Base-by-base conservation (phyloP, 2,113 vertebrate genomes). In the Glaucidium brasilianum region DNA sequence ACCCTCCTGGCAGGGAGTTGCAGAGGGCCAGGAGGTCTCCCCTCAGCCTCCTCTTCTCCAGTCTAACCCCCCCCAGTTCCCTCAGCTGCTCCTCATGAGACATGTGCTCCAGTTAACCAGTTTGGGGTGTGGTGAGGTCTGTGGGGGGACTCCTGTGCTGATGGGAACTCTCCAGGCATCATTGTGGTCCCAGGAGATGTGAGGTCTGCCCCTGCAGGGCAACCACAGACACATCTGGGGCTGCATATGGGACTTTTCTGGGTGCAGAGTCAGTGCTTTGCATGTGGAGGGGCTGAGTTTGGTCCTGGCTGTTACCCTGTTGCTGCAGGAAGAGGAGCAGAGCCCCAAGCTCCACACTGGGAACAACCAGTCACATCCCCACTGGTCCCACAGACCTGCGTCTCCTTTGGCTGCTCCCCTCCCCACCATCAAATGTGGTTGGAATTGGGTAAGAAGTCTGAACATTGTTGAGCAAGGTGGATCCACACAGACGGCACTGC, bases 121-220 rank as follows among this genome's bases (percentile, higher is more conserved):
- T 41, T 0, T 3, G 45, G 45, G 0, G 0, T 4, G 64, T 0
- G 0, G 55, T 0, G 4, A 68, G 58, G 16, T 55, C 73, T 3
- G 0, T 0, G 47, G 35, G n/a, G 32, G 39, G n/a, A 74, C 3
- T 3, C 26, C 10, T 35, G 60, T 2, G 67, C 35, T 35, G 55
- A 1, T 1, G 4, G 67, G 76, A 74, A 25, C 43, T 19, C 76
- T n/a, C 49, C 9, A 0, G 3, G n/a, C 25, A 60, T 7, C 72
- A 2, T 71, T 7, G 1, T 1, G 0, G 62, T 13, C 34, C 41
- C 26, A 5, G 41, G 50, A 19, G 37, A 37, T 9, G 72, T 2
- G 16, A 55, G 34, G 4, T 56, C 56, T 71, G 85, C 30, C 14
- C 50, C 0, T 0, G 62, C 71, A 34, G 39, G 27, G 74, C 0